These are phyloP conservation scores for Ctenosaura bakeri DNA, from an alignment of 2,797 vertebrate genomes.

Conservation along the genomic window DNA sequence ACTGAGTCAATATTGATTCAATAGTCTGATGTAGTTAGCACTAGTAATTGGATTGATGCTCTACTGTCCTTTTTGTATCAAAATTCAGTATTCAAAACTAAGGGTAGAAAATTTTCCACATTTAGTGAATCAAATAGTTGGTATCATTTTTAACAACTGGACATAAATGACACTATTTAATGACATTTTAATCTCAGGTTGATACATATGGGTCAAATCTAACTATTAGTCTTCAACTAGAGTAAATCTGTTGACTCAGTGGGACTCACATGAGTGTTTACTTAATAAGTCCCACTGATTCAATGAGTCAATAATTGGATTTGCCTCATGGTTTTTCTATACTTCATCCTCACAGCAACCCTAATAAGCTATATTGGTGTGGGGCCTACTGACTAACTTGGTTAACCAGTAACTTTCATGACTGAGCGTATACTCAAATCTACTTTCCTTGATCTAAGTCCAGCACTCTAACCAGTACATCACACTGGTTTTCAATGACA, in stretches of 20 bases:
- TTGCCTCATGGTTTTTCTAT: not conserved
- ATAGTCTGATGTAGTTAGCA: too few species aligned
- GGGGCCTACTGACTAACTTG: not conserved
- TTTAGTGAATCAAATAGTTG: not conserved
- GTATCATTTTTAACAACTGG: not conserved
- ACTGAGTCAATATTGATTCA: too few species aligned
- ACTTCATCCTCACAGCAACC: not conserved
- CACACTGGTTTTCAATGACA: not conserved
- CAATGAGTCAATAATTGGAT: too few species aligned
- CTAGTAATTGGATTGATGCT: too few species aligned
- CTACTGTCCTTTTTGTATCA: not conserved
- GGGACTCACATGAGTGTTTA: too few species aligned
- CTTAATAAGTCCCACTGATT: too few species aligned
- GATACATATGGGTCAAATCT: too few species aligned
- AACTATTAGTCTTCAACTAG: too few species aligned
- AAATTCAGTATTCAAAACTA: not conserved
- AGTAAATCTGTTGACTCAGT: too few species aligned
- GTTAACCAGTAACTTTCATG: not conserved
- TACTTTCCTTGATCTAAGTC: not conserved
- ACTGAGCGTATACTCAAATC: not conserved
- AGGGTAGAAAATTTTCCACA: not conserved
- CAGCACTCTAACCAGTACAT: not conserved
- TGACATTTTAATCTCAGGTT: not conserved
- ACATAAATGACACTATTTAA: not conserved
- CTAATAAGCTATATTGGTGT: not conserved